phyloP scores from a whole-genome alignment of 2,797 vertebrate genomes.

The Eulemur mongoz region DNA sequence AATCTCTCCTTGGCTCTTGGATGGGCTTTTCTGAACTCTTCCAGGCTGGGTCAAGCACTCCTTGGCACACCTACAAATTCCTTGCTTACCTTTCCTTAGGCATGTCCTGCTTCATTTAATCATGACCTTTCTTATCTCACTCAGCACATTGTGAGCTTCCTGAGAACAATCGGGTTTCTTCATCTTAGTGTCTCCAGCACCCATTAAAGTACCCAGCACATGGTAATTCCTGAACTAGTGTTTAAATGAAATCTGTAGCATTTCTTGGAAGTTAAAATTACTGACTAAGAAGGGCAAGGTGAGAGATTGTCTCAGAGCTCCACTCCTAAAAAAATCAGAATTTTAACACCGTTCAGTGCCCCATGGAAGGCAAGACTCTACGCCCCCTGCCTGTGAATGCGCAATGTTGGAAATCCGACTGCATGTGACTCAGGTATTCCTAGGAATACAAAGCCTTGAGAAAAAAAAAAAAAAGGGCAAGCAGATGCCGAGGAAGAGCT shows the following conservation, averaged over 20 bases:
- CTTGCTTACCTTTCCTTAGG: not conserved
- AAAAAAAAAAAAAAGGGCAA: not conserved
- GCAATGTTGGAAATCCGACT: not conserved
- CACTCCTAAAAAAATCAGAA: not conserved
- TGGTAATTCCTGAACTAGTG: not conserved
- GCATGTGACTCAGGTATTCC: conserved; percentile 47
- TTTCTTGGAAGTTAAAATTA: conserved; percentile 34
- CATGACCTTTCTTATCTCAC: not conserved
- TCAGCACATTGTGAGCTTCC: not conserved
- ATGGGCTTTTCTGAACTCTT: conserved; percentile 18
- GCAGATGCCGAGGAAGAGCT: not conserved
- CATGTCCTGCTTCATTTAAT: not conserved
- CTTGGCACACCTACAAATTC: not conserved
- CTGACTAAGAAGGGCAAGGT: not conserved
- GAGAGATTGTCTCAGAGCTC: not conserved
- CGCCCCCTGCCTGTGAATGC: not conserved
- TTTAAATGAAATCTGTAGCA: not conserved
- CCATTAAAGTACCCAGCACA: not conserved
- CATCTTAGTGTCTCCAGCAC: not conserved
- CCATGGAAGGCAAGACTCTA: not conserved
- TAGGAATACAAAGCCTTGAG: not conserved
- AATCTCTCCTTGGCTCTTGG: not conserved
- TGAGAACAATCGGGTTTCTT: not conserved
- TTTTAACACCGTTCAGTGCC: not conserved
- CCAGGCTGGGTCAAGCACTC: not conserved